A percentile compares a stretch with the other conserved stretches of the same genome.
Evolutionary conservation across 1,140 invertebrate genomes (phyloP).

Genomic region (Leptinotarsa defecta): DNA sequence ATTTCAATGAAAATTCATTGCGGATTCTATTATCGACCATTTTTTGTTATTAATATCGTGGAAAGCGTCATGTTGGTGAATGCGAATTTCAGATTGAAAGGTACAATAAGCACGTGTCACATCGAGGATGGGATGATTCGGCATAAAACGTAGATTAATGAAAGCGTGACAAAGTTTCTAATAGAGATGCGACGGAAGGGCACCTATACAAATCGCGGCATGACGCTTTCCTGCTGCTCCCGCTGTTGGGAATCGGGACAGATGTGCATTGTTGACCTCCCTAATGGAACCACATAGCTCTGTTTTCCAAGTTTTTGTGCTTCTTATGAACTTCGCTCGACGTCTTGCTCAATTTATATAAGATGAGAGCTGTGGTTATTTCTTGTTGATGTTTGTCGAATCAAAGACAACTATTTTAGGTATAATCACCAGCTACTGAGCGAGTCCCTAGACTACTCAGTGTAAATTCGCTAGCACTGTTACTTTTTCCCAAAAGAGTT

Average conservation of each 20-base stretch:
- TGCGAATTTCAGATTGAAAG: slow-evolving; percentile 30
- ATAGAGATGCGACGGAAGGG: slow-evolving; percentile 40
- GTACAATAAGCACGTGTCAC: slow-evolving; percentile 39
- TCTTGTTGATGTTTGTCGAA: too few species aligned
- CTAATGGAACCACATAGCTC: background rate
- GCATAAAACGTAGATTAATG: slow-evolving; percentile 48
- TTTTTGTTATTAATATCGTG: background rate
- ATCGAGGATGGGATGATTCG: slow-evolving; percentile 35
- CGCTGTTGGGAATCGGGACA: background rate
- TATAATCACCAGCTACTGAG: too few species aligned
- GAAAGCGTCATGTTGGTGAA: slow-evolving; percentile 12
- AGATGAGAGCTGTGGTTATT: too few species aligned
- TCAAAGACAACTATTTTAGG: too few species aligned
- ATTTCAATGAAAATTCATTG: slow-evolving; percentile 15
- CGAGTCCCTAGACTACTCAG: too few species aligned
- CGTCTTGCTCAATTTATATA: too few species aligned
- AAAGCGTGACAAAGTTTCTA: slow-evolving; percentile 44
- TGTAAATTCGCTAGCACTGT: too few species aligned
- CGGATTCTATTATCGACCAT: background rate
- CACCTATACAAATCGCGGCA: slow-evolving; percentile 23
- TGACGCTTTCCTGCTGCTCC: background rate
- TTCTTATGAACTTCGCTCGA: background rate
- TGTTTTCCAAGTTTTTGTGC: background rate
- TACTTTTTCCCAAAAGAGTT: too few species aligned
- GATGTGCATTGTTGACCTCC: slow-evolving; percentile 7